Conservation (phyloP, 1,140 invertebrate genomes). For the Lysiphlebus fabarum region DNA sequence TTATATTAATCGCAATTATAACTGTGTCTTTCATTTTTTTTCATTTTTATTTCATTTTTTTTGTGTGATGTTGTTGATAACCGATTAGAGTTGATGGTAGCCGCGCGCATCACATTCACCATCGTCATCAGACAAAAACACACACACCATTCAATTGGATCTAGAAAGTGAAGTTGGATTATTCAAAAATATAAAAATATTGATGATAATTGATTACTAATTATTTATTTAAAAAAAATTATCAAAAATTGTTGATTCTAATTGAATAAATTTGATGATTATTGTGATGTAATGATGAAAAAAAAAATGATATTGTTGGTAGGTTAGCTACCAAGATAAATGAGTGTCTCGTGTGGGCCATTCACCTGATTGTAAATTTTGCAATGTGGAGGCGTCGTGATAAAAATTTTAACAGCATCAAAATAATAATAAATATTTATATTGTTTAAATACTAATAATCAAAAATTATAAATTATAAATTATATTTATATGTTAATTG, state of each 20-base stretch:
- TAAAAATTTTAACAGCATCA: conserved; percentile 9
- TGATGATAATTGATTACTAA: background rate
- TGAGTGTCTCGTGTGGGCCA: conserved; percentile 1
- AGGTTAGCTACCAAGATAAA: background rate
- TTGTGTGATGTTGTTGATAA: conserved; percentile 11
- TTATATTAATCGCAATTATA: too few species aligned
- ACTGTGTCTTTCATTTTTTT: background rate
- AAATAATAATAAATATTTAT: background rate
- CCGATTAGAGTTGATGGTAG: conserved; percentile 17
- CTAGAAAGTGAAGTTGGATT: background rate
- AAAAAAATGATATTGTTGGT: conserved; percentile 9
- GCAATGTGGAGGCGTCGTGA: conserved; percentile 23
- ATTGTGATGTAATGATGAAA: background rate
- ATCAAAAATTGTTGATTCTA: background rate
- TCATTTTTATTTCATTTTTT: conserved; percentile 20
- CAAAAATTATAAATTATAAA: background rate
- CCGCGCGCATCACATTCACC: conserved; percentile 24
- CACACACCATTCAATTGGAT: conserved; percentile 7
- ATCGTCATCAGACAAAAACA: conserved; percentile 10
- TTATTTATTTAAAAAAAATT: too few species aligned
- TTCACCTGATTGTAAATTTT: conserved; percentile 10
- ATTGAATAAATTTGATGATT: too few species aligned
- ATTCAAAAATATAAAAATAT: conserved; percentile 1
- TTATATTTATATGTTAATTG: background rate
- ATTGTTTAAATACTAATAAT: background rate